Percentiles rank a stretch among this genome's conserved stretches.
These are phyloP conservation scores for Zonotrichia albicollis DNA, from an alignment of 2,797 vertebrate genomes.

Conservation along the genomic window DNA sequence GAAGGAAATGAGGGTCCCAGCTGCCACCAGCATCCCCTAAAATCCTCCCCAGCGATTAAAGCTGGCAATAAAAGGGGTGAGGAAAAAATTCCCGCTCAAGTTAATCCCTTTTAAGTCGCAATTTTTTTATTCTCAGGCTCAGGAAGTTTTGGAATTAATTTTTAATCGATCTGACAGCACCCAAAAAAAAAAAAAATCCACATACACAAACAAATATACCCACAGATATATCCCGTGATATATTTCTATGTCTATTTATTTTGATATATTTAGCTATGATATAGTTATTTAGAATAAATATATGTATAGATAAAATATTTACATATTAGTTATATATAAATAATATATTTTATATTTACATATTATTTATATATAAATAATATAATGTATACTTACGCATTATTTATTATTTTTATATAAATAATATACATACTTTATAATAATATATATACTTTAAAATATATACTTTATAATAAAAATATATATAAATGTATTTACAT, in stretches of 20 bases:
- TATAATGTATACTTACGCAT: too few species aligned
- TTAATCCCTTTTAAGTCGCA: rapidly evolving
- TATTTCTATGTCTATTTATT: neutral
- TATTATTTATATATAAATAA: too few species aligned
- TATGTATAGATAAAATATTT: neutral
- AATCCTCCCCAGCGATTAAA: rapidly evolving
- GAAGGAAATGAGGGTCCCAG: neutral
- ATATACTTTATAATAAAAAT: too few species aligned
- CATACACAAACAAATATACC: too few species aligned
- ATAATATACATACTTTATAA: too few species aligned
- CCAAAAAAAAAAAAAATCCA: too few species aligned
- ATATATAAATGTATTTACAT: too few species aligned
- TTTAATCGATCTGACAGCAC: neutral
- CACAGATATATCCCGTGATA: rapidly evolving
- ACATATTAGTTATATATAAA: too few species aligned
- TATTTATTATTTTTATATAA: too few species aligned
- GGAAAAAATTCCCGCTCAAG: rapidly evolving
- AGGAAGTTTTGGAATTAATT: neutral
- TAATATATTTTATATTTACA: neutral
- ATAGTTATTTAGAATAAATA: too few species aligned
- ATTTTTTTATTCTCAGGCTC: neutral
- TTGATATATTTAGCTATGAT: neutral
- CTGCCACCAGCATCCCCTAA: neutral
- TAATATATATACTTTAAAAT: too few species aligned
- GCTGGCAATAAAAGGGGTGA: rapidly evolving